Base-by-base conservation (phyloP, 2,888 invertebrate genomes). In the Xestia ashworthii region DNA sequence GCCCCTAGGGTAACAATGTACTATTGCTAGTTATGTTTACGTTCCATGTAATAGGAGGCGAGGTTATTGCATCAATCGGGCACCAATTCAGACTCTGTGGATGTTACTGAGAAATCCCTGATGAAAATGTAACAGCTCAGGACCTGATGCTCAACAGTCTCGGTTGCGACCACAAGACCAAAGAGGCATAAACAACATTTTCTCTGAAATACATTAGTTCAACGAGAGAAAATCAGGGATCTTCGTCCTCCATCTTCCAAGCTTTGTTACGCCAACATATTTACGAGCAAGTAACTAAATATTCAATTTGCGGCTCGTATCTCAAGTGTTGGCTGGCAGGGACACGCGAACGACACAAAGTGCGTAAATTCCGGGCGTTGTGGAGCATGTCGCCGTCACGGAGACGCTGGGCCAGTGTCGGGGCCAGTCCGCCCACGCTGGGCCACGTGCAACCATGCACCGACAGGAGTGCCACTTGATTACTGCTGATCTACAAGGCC, bases 341-440 rank as follows among this genome's bases (percentile, higher is more conserved):
- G 83, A 86, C 84, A 84, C 86, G 86, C 86, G 72, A 85, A 80
- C 77, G 81, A 78, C 83, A 83, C 76, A 74, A 75, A 83, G 79
- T 83, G 84, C 80, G 83, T 84, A 84, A 84, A 88, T 83, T 83
- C 75, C 86, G 78, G 69, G 53, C 71, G 79, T 80, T 83, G 78
- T 82, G 68, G 73, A 78, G 76, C 87, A 72, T 80, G 80, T 81
- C 80, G 78, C 79, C 82, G 83, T 87, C 80, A 80, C 74, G 68
- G 71, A 69, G 76, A 70, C 44, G 83, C 73, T 82, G 70, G 65
- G 65, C 65, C n/a, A 65, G 65, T 76, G 85, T 81, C 70, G 72
- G 88, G 91, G 92, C 95, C 92, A 83, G 95, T 95, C 92, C 95
- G 91, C 95, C 95, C 93, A 95, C 95, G 93, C 93, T 55, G 58